Conservation (phyloP, 2,888 invertebrate species). For the Diplazon laetatorius region DNA sequence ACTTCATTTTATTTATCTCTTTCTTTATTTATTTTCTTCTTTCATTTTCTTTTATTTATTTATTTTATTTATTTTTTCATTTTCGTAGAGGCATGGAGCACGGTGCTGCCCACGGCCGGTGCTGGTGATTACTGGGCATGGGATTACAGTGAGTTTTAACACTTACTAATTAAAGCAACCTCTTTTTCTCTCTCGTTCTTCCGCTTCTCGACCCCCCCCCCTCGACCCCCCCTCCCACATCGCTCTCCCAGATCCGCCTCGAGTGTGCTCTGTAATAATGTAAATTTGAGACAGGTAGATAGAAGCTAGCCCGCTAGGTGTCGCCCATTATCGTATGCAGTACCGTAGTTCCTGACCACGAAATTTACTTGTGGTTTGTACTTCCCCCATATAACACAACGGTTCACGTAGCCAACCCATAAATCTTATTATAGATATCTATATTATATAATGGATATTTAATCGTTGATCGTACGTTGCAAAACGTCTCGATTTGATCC, state of each 20-base stretch:
- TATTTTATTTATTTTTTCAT: conserved; percentile 56
- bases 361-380: background rate
- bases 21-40: conserved; percentile 58
- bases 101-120: conserved; percentile 81
- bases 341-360: conserved; percentile 17
- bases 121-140: conserved; percentile 81
- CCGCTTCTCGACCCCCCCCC: background rate
- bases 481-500: too few species aligned
- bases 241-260: background rate
- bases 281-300: conserved; percentile 25
- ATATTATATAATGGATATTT: background rate
- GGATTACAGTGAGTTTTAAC: conserved; percentile 80
- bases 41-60: conserved; percentile 69
- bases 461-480: too few species aligned
- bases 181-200: background rate
- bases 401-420: conserved; percentile 4
- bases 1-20: conserved; percentile 61
- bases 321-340: conserved; percentile 30
- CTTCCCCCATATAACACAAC: background rate
- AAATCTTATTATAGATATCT: background rate
- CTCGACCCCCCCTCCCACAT: background rate
- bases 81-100: conserved; percentile 81
- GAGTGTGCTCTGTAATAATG: conserved; percentile 20
- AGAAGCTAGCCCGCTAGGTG: conserved; percentile 13
- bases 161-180: conserved; percentile 62